Evolutionary conservation across 2,113 vertebrate species (phyloP), one percentile per base, ranked within the genome.

Genomic region (Erinaceus europaeus): DNA sequence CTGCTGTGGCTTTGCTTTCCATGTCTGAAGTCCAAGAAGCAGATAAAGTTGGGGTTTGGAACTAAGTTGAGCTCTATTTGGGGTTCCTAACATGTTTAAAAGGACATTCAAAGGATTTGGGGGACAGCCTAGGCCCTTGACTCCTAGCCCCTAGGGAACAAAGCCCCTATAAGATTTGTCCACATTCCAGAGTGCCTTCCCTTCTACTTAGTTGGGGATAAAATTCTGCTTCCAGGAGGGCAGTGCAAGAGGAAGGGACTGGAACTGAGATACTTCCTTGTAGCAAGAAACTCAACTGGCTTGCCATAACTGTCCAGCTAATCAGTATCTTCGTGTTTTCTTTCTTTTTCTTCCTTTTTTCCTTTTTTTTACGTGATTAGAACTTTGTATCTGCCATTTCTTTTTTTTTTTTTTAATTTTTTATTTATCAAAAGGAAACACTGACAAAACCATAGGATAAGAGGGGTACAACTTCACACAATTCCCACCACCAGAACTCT

Each of bases 51-150:
- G n/a, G 42, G 50, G 38, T 65, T 2, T 84, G 50, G 38, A 52
- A 15, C 74, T 80, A 40, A 77, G 42, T 2, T 18, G n/a, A 77
- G 40, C 2, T 6, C 21, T 36, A 44, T 38, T 3, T 42, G 13
- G 53, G n/a, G 32, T 15, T 88, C 81, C 44, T 50, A 34, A 88
- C 84, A 36, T 55, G 13, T 57, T 59, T 4, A 62, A 46, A 25
- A 77, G 46, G 40, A 65, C 9, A 61, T 46, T 4, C 36, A n/a
- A 88, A 52, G 10, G 48, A 75, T 13, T 50, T 44, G 36, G 48
- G 40, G 42, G 61, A 61, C 34, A 38, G 14, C 10, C 11, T 5
- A 13, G 36, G 27, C 23, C 11, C 20, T 55, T 74, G 53, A 85
- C 5, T 23, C n/a, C 34, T 79, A 40, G 65, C 32, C 23, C 38